Conservation (phyloP, 2,888 invertebrate species). For the Microdon myrmicae region DNA sequence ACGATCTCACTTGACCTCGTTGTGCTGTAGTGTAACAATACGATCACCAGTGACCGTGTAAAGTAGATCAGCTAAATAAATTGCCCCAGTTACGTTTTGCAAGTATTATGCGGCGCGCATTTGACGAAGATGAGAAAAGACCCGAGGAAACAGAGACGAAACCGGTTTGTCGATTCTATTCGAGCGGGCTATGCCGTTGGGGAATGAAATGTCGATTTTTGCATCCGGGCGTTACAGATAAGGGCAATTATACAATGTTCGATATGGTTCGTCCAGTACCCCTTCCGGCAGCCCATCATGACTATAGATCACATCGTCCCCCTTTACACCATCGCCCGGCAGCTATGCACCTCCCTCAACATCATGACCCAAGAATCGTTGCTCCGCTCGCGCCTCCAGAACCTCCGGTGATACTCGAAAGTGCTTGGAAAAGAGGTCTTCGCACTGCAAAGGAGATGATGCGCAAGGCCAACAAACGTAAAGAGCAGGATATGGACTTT, state of each 20-base stretch:
- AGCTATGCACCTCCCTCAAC: constrained; percentile 51
- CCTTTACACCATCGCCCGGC: constrained; percentile 63
- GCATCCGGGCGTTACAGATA: constrained; percentile 97
- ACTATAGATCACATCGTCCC: constrained; percentile 67
- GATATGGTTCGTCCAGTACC: constrained; percentile 85
- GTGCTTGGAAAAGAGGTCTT: constrained; percentile 95
- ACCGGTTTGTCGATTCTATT: constrained; percentile 92
- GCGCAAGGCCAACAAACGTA: constrained; percentile 90
- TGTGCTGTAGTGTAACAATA: too few relatives aligned
- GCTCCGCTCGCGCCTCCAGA: constrained; percentile 54
- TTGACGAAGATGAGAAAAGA: constrained; percentile 86
- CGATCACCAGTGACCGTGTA: too few relatives aligned
- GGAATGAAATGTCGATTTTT: constrained; percentile 93
- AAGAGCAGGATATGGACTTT: constrained; percentile 94
- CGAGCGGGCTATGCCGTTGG: constrained; percentile 95
- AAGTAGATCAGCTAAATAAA: too few relatives aligned
- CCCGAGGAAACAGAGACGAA: constrained; percentile 89
- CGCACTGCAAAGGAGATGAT: constrained; percentile 95
- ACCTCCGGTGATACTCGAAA: constrained; percentile 74
- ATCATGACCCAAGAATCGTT: constrained; percentile 63
- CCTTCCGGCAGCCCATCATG: constrained; percentile 64
- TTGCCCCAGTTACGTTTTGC: too few relatives aligned
- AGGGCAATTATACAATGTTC: constrained; percentile 95
- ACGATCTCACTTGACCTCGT: too few relatives aligned
- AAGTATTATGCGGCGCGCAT: too few relatives aligned